Percentiles rank a stretch among this genome's conserved stretches.
Evolutionary conservation across 2,797 vertebrate genomes (phyloP).

Genomic region (Periparus ater): DNA sequence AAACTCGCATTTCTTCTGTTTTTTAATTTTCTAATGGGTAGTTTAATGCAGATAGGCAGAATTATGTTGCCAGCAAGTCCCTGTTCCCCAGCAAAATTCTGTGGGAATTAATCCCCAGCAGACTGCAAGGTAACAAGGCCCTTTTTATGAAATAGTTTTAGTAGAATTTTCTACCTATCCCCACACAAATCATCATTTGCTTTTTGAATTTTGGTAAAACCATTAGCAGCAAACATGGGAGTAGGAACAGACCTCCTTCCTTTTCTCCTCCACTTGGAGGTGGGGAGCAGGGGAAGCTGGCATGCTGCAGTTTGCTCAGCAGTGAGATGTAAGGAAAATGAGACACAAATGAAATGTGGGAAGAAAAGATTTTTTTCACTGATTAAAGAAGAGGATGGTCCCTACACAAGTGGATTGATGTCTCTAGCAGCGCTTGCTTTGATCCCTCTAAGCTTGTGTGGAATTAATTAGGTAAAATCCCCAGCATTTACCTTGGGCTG

Average conservation of each 20-base stretch:
- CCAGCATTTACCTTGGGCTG: constrained; percentile 12
- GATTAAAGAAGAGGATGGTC: constrained; percentile 1
- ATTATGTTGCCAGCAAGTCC: background rate
- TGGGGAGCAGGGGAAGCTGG: background rate
- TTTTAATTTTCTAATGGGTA: background rate
- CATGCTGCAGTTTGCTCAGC: background rate
- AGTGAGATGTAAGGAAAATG: background rate
- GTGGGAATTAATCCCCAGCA: background rate
- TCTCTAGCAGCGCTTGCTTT: background rate
- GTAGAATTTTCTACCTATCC: background rate
- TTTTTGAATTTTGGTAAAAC: constrained; percentile 4
- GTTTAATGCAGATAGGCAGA: background rate
- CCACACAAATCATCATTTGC: background rate
- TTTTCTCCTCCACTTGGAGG: background rate
- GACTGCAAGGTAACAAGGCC: background rate
- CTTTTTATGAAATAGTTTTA: background rate
- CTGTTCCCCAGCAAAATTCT: background rate
- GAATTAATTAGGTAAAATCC: constrained; percentile 45
- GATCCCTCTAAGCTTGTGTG: background rate
- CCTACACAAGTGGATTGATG: background rate
- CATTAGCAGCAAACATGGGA: background rate
- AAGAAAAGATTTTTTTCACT: background rate
- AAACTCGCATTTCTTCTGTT: background rate
- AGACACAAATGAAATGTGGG: background rate
- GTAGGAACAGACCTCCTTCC: background rate